Percentiles rank a stretch among this genome's conserved stretches.
phyloP scores from a whole-genome alignment of 2,797 vertebrate genomes.

The Gallirallus australis region DNA sequence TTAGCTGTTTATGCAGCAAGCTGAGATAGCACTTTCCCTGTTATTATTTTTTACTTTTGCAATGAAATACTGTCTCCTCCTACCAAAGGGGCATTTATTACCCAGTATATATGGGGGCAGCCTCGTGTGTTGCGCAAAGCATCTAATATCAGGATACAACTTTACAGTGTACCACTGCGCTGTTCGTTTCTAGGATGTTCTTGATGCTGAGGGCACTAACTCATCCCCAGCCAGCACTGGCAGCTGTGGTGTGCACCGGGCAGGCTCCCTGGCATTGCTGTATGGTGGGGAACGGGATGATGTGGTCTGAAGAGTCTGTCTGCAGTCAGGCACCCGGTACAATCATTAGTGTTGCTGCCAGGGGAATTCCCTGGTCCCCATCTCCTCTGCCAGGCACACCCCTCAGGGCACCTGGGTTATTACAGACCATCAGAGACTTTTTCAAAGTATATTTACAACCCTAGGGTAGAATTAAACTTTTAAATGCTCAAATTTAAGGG shows the following conservation, averaged over 20 bases:
- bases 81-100: slow-evolving; percentile 45
- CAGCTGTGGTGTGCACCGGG: rapidly evolving
- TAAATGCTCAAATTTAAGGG: rapidly evolving
- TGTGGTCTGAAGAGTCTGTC: neutral
- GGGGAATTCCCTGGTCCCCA: rapidly evolving
- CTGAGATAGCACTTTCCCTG: slow-evolving; percentile 72
- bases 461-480: neutral
- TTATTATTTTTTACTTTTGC: slow-evolving; percentile 65
- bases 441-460: rapidly evolving
- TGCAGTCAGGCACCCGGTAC: neutral
- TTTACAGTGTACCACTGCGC: rapidly evolving
- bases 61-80: slow-evolving; percentile 53
- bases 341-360: rapidly evolving
- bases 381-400: neutral
- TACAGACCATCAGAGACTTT: neutral
- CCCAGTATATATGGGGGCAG: neutral
- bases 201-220: neutral
- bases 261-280: rapidly evolving
- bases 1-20: slow-evolving; percentile 70
- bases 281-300: rapidly evolving
- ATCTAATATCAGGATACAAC: neutral
- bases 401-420: neutral
- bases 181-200: neutral
- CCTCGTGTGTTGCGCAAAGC: neutral
- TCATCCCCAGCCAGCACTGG: neutral